phyloP scores from a whole-genome alignment of 1,140 invertebrate species.

The Melanaphis sacchari region DNA sequence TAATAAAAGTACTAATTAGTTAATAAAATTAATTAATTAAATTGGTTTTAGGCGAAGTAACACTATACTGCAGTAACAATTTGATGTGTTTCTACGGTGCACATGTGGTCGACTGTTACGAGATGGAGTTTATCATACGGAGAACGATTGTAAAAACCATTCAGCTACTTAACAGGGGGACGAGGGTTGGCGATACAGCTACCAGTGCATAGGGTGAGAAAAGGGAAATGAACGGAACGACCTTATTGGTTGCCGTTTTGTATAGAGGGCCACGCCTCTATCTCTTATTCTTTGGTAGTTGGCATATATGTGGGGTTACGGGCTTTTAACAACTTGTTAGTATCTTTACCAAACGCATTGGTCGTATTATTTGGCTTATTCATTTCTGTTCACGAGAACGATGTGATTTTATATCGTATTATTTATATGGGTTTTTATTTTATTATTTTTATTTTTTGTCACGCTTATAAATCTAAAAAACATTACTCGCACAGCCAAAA shows the following conservation, averaged over 20 bases:
- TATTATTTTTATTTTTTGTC: background rate
- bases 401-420: slow-evolving; percentile 33
- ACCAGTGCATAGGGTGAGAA: background rate
- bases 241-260: slow-evolving; percentile 36
- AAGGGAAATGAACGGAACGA: slow-evolving; percentile 39
- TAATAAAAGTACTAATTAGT: background rate
- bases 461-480: background rate
- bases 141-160: slow-evolving; percentile 4
- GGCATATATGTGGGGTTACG: slow-evolving; percentile 4
- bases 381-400: slow-evolving; percentile 33
- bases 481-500: background rate
- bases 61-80: background rate
- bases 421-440: background rate
- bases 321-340: slow-evolving; percentile 55
- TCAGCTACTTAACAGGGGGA: background rate
- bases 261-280: slow-evolving; percentile 17
- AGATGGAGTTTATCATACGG: background rate
- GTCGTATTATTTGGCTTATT: slow-evolving; percentile 37
- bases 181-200: background rate
- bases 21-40: slow-evolving; percentile 2
- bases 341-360: slow-evolving; percentile 32
- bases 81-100: background rate
- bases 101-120: slow-evolving; percentile 36
- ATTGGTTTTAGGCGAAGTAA: background rate
- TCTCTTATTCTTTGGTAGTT: slow-evolving; percentile 5